Evolutionary conservation across 1,140 invertebrate genomes (phyloP), one percentile per base, ranked within the genome.

Genomic region (Acromyrmex charruanus): DNA sequence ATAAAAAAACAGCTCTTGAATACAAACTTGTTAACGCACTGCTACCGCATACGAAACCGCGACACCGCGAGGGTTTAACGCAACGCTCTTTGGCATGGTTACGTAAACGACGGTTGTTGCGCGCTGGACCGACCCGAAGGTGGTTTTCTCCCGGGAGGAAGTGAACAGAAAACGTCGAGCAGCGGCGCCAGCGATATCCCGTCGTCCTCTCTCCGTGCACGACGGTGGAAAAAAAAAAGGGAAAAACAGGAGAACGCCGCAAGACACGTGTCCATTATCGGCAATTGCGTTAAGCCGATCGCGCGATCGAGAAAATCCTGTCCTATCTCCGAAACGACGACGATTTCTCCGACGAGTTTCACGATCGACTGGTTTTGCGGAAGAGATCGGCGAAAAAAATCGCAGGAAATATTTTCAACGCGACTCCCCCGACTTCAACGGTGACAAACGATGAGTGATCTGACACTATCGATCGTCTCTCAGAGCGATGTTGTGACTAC

Each of bases 121-220:
- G 51, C 59, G n/a, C 74, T 49, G 74, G 35, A 61, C 18, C 61
- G 53, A 59, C 7, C 63, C 0, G 63, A 59, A 86, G 59, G 77
- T 71, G 65, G 69, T 90, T 81, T 88, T 86, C 77, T 53, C 86
- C 75, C 35, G 58, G 55, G 77, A 79, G 86, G 75, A 86, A 88
- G 86, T 77, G 68, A 85, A 39, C 63, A 74, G 61, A 75, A 44
- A 44, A 58, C 63, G 63, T 31, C 65, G n/a, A 44, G 65, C 63
- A 4, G 58, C 21, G 75, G 65, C 86, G 77, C 87, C 75, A 80
- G 51, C 25, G 25, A 10, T 55, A 72, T 16, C 49, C 18, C 63
- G 61, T n/a, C 31, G 14, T n/a, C 16, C 18, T 10, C 16, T 66
- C 63, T 35, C 1, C 53, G 16, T 39, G 59, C 7, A 14, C 25